Conservation (phyloP, 1,140 invertebrate species). For the Plectus sambesii region DNA sequence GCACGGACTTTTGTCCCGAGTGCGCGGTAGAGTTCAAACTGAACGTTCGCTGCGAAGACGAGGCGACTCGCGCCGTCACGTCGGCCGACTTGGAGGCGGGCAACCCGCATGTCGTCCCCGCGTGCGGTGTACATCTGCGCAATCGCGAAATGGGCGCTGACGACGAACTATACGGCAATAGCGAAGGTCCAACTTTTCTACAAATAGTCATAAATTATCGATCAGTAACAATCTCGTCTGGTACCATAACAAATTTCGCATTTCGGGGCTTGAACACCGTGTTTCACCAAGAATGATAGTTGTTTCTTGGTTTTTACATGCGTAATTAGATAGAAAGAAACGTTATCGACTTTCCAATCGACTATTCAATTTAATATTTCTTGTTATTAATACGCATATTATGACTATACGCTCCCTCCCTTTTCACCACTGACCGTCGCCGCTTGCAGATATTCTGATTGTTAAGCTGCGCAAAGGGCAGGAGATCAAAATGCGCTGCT, state of each 20-base stretch:
- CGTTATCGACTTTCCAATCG: too few species aligned
- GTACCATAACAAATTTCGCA: too few species aligned
- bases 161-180: slow-evolving; percentile 79
- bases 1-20: slow-evolving; percentile 87
- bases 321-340: too few species aligned
- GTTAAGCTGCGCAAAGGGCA: slow-evolving; percentile 96
- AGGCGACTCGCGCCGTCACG: slow-evolving; percentile 85
- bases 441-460: slow-evolving; percentile 69
- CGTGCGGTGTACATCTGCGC: slow-evolving; percentile 22
- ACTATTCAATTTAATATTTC: too few species aligned
- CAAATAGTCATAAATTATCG: too few species aligned
- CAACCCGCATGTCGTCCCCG: slow-evolving; percentile 54
- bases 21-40: slow-evolving; percentile 96
- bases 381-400: slow-evolving; percentile 5
- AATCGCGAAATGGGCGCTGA: slow-evolving; percentile 66
- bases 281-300: too few species aligned
- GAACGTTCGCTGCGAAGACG: slow-evolving; percentile 85
- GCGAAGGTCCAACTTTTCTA: slow-evolving; percentile 63
- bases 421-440: neutral
- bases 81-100: slow-evolving; percentile 85
- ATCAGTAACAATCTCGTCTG: too few species aligned
- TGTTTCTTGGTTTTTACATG: too few species aligned
- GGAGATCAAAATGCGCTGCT: slow-evolving; percentile 84
- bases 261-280: too few species aligned
- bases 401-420: neutral